A percentile compares a stretch with the other conserved stretches of the same genome.
Conservation (phyloP, 2,888 invertebrate genomes). For the Aporophyla lueneburgensis region DNA sequence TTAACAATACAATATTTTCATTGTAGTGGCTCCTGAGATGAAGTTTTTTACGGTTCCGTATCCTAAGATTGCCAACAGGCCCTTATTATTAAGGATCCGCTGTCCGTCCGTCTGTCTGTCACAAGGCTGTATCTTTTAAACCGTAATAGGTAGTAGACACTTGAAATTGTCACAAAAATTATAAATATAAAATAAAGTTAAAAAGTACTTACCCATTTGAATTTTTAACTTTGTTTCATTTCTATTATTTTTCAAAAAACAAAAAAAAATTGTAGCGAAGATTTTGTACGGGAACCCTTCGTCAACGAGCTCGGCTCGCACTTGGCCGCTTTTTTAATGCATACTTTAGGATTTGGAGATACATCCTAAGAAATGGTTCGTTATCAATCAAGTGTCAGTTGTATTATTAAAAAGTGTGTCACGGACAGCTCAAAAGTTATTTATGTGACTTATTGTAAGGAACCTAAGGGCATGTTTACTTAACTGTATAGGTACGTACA, state of each 20-base stretch:
- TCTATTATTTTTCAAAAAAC: neutral
- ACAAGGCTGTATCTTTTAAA: neutral
- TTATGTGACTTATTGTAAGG: constrained; percentile 58
- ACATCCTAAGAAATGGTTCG: constrained; percentile 65
- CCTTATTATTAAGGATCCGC: neutral
- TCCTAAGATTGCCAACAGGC: neutral
- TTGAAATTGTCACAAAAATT: neutral
- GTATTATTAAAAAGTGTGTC: constrained; percentile 69
- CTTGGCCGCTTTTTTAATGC: constrained; percentile 46
- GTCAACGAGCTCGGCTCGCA: too few species aligned
- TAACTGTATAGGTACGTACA: neutral
- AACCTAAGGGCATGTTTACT: constrained; percentile 32
- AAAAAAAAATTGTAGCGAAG: neutral
- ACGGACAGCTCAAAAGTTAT: constrained; percentile 74
- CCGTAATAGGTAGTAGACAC: neutral
- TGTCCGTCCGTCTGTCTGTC: neutral
- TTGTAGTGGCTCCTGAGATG: constrained; percentile 82
- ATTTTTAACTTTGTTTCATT: too few species aligned
- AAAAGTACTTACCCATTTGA: too few species aligned
- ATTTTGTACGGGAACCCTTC: neutral
- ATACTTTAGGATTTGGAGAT: constrained; percentile 60
- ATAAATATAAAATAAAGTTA: too few species aligned
- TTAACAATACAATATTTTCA: constrained; percentile 85
- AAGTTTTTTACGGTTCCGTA: constrained; percentile 55
- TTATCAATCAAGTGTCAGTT: constrained; percentile 78